A percentile compares a stretch with the other conserved stretches of the same genome.
Conservation (phyloP, 2,113 vertebrate species). For the Notechis scutatus region DNA sequence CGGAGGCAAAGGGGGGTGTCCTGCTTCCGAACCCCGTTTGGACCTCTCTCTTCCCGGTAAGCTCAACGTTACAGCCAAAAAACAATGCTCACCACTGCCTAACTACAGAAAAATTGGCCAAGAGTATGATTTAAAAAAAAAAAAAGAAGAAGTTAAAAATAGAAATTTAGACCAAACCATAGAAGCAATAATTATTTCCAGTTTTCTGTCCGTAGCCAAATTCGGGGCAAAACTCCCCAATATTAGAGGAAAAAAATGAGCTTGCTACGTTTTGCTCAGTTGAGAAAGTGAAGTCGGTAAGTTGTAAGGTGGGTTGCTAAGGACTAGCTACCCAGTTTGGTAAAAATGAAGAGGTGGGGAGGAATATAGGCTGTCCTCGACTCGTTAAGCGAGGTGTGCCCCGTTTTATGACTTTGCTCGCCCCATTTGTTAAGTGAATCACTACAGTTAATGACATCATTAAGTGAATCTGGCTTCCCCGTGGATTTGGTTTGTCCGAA, state of each 20-base stretch:
- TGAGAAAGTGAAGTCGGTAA: background rate
- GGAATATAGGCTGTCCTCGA: too few relatives aligned
- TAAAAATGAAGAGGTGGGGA: background rate
- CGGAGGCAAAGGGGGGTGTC: conserved; percentile 93
- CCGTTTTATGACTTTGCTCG: too few relatives aligned
- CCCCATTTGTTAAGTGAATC: too few relatives aligned
- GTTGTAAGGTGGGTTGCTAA: background rate
- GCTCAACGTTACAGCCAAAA: background rate
- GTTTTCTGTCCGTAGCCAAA: background rate
- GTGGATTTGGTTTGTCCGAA: too few relatives aligned
- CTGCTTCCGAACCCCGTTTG: conserved; percentile 96
- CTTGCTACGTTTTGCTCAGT: background rate
- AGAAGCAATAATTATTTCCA: background rate
- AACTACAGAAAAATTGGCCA: background rate
- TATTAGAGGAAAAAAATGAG: background rate
- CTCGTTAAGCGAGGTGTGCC: too few relatives aligned
- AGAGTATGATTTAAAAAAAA: background rate
- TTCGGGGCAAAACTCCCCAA: background rate
- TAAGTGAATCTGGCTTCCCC: too few relatives aligned
- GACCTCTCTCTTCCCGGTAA: conserved; percentile 94
- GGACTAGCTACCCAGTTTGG: background rate
- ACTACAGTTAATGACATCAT: too few relatives aligned
- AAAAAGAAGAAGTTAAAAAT: background rate
- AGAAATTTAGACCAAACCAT: background rate
- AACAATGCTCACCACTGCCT: background rate